phyloP scores from a whole-genome alignment of 2,888 invertebrate genomes.

The Phytoseiulus persimilis region DNA sequence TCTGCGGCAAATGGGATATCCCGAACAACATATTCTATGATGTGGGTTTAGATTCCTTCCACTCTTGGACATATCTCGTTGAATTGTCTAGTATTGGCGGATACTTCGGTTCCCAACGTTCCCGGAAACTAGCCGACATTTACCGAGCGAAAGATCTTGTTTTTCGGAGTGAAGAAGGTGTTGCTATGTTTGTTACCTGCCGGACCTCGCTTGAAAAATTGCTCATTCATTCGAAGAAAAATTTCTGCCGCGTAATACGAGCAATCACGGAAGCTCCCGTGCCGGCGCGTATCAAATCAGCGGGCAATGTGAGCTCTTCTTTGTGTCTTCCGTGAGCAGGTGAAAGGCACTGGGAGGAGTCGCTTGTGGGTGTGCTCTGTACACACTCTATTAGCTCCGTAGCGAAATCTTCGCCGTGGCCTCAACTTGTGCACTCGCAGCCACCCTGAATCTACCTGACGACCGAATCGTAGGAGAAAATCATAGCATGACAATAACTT shows the following conservation, averaged over 20 bases:
- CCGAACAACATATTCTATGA: slow-evolving; percentile 27
- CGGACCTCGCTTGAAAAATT: too few relatives aligned
- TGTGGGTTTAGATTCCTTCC: not conserved
- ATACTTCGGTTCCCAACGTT: not conserved
- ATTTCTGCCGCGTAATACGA: not conserved
- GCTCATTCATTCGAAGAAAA: not conserved
- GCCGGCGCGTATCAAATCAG: not conserved
- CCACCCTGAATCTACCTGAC: not conserved
- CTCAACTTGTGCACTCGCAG: not conserved
- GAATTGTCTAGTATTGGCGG: not conserved
- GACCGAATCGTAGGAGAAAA: not conserved
- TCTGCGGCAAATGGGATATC: slow-evolving; percentile 35
- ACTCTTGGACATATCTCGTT: not conserved
- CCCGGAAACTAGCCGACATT: too few relatives aligned
- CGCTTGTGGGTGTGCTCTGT: not conserved
- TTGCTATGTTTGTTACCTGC: too few relatives aligned
- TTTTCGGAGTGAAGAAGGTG: too few relatives aligned
- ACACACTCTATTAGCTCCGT: not conserved
- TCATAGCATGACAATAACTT: not conserved
- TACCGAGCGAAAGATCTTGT: too few relatives aligned
- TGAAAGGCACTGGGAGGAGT: not conserved
- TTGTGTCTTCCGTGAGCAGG: not conserved
- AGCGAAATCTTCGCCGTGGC: not conserved
- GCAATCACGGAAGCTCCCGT: not conserved
- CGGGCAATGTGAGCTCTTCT: not conserved